These are phyloP conservation scores for Tribolium madens DNA, from an alignment of 1,140 invertebrate species.

Conservation along the genomic window DNA sequence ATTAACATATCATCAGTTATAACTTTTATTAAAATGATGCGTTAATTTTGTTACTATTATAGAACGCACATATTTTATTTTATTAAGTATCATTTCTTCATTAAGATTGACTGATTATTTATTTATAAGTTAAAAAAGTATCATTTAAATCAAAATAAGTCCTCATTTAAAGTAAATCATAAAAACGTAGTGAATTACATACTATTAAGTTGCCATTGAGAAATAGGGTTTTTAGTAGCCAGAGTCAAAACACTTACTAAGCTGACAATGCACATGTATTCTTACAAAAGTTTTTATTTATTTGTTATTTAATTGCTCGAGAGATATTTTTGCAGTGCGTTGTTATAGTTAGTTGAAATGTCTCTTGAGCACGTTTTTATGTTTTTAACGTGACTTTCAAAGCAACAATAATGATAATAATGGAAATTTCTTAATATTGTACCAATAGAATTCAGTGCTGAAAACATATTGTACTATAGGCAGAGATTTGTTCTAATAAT, in stretches of 20 bases:
- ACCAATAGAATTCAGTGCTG: constrained; percentile 21
- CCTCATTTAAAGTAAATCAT: too few relatives aligned
- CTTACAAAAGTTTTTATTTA: neutral
- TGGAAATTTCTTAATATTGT: neutral
- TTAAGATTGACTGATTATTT: neutral
- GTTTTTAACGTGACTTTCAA: neutral
- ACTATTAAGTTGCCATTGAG: neutral
- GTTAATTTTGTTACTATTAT: constrained; percentile 12
- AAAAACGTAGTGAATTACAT: neutral
- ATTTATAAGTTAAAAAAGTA: neutral
- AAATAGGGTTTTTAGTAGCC: neutral
- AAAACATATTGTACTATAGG: constrained; percentile 45
- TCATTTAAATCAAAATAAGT: neutral
- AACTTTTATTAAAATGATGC: neutral
- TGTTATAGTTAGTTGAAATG: neutral
- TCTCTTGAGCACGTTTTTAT: neutral
- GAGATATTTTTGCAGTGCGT: neutral
- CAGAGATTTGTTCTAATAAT: constrained; percentile 34
- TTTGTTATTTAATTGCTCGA: neutral
- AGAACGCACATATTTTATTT: neutral
- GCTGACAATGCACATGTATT: neutral
- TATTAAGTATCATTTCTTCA: neutral
- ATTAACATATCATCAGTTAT: neutral
- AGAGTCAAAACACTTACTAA: neutral
- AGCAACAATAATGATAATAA: neutral